phyloP scores from a whole-genome alignment of 2,113 vertebrate genomes.

The Myocastor coypus region DNA sequence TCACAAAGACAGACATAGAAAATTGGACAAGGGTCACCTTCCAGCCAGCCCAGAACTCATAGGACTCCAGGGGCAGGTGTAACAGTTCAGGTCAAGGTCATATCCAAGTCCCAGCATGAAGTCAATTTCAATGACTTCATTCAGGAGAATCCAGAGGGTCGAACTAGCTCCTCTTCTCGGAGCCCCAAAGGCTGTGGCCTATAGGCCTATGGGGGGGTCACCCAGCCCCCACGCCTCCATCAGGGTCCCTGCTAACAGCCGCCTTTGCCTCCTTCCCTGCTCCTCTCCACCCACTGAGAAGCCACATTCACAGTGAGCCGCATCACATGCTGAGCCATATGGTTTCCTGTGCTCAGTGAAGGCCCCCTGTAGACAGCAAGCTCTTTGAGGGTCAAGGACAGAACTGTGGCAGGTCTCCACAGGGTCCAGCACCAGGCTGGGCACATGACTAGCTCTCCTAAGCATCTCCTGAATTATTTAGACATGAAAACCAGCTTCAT shows the following conservation, averaged over 20 bases:
- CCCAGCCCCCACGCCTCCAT: neutral
- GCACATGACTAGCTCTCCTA: neutral
- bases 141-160: neutral
- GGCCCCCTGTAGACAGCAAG: neutral
- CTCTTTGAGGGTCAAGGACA: conserved; percentile 25
- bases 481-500: conserved; percentile 25
- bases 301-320: conserved; percentile 4
- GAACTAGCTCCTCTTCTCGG: neutral
- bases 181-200: neutral
- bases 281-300: conserved; percentile 1
- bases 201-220: accelerated
- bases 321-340: conserved; percentile 54
- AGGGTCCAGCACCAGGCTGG: neutral
- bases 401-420: neutral
- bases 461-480: conserved; percentile 2
- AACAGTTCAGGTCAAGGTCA: neutral
- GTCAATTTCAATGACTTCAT: neutral
- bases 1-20: neutral
- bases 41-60: neutral
- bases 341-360: conserved; percentile 53
- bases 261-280: neutral
- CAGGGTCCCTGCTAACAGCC: neutral
- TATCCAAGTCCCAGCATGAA: neutral
- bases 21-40: neutral
- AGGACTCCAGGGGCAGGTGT: neutral